Base-by-base conservation (phyloP, 2,113 vertebrate species). In the Hypocryptadius cinnamomeus region DNA sequence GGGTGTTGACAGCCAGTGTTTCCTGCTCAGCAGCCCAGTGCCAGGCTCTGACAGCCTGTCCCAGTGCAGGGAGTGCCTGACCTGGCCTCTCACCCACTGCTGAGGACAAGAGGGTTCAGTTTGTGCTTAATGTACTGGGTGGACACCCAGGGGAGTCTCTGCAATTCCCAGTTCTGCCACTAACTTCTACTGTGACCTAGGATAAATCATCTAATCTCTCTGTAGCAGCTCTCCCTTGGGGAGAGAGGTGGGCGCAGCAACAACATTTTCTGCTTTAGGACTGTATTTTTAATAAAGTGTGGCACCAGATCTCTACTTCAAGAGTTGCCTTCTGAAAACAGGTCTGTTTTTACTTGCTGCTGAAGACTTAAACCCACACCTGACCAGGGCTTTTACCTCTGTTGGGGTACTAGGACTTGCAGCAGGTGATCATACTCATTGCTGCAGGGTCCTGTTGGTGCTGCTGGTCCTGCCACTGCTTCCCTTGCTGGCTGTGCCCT, bases 121-220 rank as follows among this genome's bases (percentile, higher is more conserved):
- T 44, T 91, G 73, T 85, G 80, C 74, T 84, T 76, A 69, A 91
- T 45, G 89, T 45, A 56, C 66, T 63, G 74, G 45, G 50, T 9
- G 3, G 74, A 45, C 33, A 70, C 68, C 63, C 74, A 16, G 60
- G 74, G 71, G 51, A 90, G 30, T 30, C 79, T 72, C 77, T 71
- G 84, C 64, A 87, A n/a, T 77, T 94, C 66, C 81, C 81, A 64
- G 21, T 54, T 89, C 66, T 91, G 81, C 54, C 79, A 85, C 87
- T 85, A 66, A 91, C 66, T 89, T 92, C 81, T 72, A 7, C 42
- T 25, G n/a, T 74, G 89, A 89, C 79, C 63, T 31, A 25, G 15
- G 66, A 83, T 77, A 94, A 93, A 92, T 82, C 21, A 82, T 56
- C 54, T 68, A 33, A 56, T 73, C 25, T 72, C 40, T 71, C 70